Evolutionary conservation across 2,888 invertebrate genomes (phyloP).

Genomic region (Dorcus hopei): DNA sequence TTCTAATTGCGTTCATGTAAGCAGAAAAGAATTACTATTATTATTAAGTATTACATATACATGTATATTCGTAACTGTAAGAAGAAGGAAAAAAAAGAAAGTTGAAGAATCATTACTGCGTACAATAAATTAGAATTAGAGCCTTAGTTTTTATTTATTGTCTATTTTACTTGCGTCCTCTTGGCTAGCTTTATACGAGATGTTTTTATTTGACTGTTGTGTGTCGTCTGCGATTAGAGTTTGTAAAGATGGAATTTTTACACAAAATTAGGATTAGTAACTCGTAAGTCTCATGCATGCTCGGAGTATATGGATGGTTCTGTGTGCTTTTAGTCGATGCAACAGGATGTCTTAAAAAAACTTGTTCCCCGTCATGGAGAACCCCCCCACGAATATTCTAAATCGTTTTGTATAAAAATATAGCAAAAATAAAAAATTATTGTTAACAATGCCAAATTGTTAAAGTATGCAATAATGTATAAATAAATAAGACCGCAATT

Average conservation of each 20-base stretch:
- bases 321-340: not conserved
- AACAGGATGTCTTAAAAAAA: not conserved
- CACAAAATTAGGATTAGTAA: too few species aligned
- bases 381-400: conserved; percentile 31
- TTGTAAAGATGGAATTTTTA: not conserved
- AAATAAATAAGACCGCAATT: conserved; percentile 34
- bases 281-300: too few species aligned
- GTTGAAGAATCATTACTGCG: conserved; percentile 25
- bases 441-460: conserved; percentile 40
- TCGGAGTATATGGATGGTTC: not conserved
- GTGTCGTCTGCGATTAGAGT: conserved; percentile 9
- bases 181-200: conserved; percentile 14
- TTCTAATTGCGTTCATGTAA: conserved; percentile 20
- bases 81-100: conserved; percentile 3
- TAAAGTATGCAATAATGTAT: conserved; percentile 38
- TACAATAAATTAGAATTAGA: conserved; percentile 24
- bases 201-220: conserved; percentile 11
- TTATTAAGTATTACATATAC: conserved; percentile 30
- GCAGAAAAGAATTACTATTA: conserved; percentile 12
- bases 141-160: conserved; percentile 28
- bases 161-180: conserved; percentile 12
- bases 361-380: too few species aligned
- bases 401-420: conserved; percentile 31
- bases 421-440: conserved; percentile 27
- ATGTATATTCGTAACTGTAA: conserved; percentile 30